A percentile compares a stretch with the other conserved stretches of the same genome.
These are phyloP conservation scores for Vulpes vulpes DNA, from an alignment of 2,113 vertebrate species.

Conservation along the genomic window DNA sequence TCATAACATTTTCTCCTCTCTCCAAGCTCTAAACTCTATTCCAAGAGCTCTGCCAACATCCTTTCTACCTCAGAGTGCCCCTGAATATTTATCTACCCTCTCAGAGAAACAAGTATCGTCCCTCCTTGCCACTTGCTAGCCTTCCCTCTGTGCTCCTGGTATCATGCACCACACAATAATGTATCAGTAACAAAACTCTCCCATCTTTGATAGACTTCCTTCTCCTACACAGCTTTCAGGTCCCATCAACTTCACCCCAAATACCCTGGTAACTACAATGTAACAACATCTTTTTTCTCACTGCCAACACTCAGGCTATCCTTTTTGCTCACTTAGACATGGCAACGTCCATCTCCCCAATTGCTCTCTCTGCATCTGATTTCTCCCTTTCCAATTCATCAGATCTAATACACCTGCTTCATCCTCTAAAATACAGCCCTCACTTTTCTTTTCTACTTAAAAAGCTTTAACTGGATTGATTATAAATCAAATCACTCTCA, in stretches of 20 bases:
- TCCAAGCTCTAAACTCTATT: background rate
- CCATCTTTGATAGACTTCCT: background rate
- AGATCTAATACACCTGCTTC: background rate
- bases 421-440: background rate
- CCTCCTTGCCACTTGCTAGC: background rate
- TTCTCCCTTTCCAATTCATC: background rate
- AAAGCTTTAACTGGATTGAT: conserved; percentile 8
- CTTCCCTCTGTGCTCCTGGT: background rate
- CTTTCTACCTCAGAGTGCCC: background rate
- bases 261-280: background rate
- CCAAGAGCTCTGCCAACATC: background rate
- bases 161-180: background rate
- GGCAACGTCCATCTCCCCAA: background rate
- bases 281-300: background rate
- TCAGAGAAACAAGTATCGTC: background rate
- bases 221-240: background rate
- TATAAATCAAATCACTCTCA: conserved; percentile 24
- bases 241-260: background rate
- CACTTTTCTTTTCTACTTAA: background rate
- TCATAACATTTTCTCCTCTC: background rate
- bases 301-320: background rate
- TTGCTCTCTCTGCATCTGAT: background rate
- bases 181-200: background rate
- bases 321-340: background rate
- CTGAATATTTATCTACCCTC: background rate